Evolutionary conservation across 1,140 invertebrate species (phyloP), one percentile per base, ranked within the genome.

Genomic region (Linepithema humile): DNA sequence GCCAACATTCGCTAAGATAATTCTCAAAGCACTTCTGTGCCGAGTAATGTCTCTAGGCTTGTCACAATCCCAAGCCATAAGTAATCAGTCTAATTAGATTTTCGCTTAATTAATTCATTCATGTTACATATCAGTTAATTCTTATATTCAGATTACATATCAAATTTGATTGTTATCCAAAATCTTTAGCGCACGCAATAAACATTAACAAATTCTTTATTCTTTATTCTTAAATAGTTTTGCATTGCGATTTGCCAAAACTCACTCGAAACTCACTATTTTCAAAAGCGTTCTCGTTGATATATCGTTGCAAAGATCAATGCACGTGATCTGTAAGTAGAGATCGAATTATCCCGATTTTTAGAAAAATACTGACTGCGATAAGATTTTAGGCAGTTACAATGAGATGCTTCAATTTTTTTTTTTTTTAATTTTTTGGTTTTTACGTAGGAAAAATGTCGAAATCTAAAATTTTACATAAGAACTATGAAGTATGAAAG

Each of bases 231-330:
- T 23, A 48, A 75, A 62, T 40, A 40, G 3, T 26, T 78, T 55
- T 38, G 38, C 62, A 29, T 78, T 69, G 7, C 26, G 32, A 43
- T 17, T 53, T 9, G n/a, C 32, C 5, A 74, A 82, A 53, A 35
- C 20, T 62, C 15, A 62, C 17, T 48, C 15, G 12, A 74, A n/a
- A n/a, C n/a, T n/a, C n/a, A n/a, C n/a, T n/a, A n/a, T n/a, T n/a
- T n/a, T n/a, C n/a, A n/a, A 80, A 69, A 45, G 12, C 15, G 12
- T 78, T 78, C 23, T 82, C 70, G 75, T 88, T 82, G 86, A 53
- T 45, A 35, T 62, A 85, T 88, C 77, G 83, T 87, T 88, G 73
- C 86, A 82, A 59, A 74, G 53, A 83, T 87, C 50, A 77, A 23
- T 64, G 20, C 35, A 43, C 43, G 6, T 78, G 23, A 43, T 83